Evolutionary conservation across 2,797 vertebrate genomes (phyloP).

Genomic region (Capromys pilorides): DNA sequence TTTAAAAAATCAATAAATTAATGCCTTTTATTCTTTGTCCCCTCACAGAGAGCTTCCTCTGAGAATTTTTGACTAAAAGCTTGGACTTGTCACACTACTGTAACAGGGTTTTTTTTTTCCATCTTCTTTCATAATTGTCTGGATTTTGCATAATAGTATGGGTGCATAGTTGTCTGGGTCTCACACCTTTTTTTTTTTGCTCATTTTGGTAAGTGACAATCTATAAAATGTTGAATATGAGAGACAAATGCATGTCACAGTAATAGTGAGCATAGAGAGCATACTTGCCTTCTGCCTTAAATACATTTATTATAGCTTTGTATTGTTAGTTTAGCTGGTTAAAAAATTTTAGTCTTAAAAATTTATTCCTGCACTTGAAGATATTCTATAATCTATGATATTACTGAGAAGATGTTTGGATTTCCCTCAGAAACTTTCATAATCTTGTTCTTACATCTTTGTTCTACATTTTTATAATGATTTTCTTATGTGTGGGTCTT

Average conservation of each 20-base stretch:
- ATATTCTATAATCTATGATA: background rate
- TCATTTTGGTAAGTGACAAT: background rate
- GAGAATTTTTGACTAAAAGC: background rate
- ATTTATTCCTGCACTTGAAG: background rate
- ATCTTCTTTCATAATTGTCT: background rate
- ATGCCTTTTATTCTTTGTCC: background rate
- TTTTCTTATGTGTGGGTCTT: background rate
- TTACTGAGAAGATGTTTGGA: background rate
- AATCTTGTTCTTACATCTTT: background rate
- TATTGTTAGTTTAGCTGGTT: background rate
- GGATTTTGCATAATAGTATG: too few relatives aligned
- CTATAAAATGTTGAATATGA: background rate
- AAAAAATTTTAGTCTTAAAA: constrained; percentile 12
- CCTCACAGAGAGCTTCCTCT: background rate
- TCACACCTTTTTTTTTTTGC: background rate
- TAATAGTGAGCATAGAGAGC: background rate
- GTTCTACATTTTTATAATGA: background rate
- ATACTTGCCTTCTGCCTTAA: background rate
- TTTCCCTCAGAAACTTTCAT: background rate
- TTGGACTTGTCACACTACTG: background rate
- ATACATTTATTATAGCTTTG: background rate
- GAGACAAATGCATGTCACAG: background rate
- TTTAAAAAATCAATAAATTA: background rate
- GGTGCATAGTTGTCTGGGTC: background rate
- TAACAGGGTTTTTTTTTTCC: background rate